phyloP scores from a whole-genome alignment of 2,113 vertebrate genomes.

The Ornithorhynchus anatinus region DNA sequence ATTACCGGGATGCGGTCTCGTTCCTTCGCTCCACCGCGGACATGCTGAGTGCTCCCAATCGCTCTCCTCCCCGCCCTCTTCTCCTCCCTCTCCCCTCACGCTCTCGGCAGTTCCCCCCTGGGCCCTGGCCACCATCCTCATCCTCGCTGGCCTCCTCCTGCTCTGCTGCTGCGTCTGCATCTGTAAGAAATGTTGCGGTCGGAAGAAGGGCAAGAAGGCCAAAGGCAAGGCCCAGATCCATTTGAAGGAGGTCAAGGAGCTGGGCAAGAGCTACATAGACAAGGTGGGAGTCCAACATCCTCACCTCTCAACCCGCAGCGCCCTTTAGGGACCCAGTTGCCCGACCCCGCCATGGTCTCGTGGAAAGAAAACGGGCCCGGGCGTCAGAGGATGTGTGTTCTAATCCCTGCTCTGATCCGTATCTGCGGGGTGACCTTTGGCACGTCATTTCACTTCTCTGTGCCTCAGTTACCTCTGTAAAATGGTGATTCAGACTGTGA shows the following conservation, averaged over 20 bases:
- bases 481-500: no score
- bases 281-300: constrained; percentile 59
- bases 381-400: no score
- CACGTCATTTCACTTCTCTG: no score
- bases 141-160: constrained; percentile 73
- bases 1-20: no score
- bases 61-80: background rate
- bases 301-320: no score
- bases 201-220: constrained; percentile 80
- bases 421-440: no score
- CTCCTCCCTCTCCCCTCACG: background rate
- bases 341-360: no score
- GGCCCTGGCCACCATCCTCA: constrained; percentile 82
- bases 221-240: constrained; percentile 77
- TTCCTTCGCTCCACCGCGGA: no score
- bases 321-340: background rate
- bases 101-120: constrained; percentile 81
- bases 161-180: constrained; percentile 82
- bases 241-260: constrained; percentile 73
- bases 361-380: no score
- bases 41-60: no score
- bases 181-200: constrained; percentile 77
- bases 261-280: constrained; percentile 76
- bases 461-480: no score
- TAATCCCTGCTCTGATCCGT: no score